Evolutionary conservation across 1,140 invertebrate species (phyloP), one percentile per base, ranked within the genome.

Genomic region (Hyposmocoma kahamanoa): DNA sequence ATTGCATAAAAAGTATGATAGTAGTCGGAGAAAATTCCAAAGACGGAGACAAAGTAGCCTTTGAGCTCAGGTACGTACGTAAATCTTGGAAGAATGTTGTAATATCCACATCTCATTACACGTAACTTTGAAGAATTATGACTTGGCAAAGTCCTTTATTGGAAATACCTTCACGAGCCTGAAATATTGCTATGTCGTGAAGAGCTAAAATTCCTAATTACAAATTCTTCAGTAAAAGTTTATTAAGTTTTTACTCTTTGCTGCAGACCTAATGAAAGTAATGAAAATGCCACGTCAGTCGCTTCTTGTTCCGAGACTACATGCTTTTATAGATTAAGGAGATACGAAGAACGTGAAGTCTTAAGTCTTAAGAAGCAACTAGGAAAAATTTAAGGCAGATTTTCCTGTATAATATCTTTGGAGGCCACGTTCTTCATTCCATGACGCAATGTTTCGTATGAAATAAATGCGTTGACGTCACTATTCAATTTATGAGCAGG

Each of bases 61-160:
- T 47, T 53, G 53, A 56, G 46, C 19, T 34, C 39, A 53, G 48
- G 30, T 52, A 56, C 11, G 18, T 26, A 38, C 53, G 54, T 70
- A 64, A 74, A 79, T 81, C 75, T 84, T 72, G 66, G 64, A 76
- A 78, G 75, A 81, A 79, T 77, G 67, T 66, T 67, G 67, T 79
- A 80, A 83, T 72, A 82, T 82, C 76, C 77, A 73, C 76, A 82
- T 82, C 79, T 85, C 75, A 85, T 85, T 85, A 85, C 72, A 78
- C 76, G 79, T 79, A 73, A 85, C 82, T 83, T 81, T 82, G 74
- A 78, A 84, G 82, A 85, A 85, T 85, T 85, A 85, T 85, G 82
- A 85, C 78, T 85, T 83, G 82, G 78, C 79, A 81, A 79, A 82
- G 79, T 80, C 82, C 82, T 81, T 85, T 85, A 85, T 85, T 85